Base-by-base conservation (phyloP, 2,888 invertebrate species). In the Cheilosia soror region DNA sequence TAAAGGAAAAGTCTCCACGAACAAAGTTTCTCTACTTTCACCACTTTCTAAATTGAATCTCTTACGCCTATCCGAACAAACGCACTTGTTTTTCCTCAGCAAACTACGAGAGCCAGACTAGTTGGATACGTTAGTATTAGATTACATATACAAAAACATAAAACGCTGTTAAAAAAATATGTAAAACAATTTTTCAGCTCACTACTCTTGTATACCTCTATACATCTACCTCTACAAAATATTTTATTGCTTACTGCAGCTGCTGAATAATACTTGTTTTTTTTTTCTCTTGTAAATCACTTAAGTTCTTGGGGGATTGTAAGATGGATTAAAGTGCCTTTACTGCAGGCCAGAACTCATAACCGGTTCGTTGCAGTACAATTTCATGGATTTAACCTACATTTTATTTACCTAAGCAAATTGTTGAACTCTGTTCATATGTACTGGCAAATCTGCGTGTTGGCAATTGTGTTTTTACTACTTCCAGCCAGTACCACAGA, bases 11-110 rank as follows among this genome's bases (percentile, higher is more conserved):
- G 80, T 85, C 80, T 80, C 84, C 66, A 79, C 72, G 71, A 58
- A 71, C 58, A 44, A 81, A 81, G 81, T 85, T 85, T 85, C 85
- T 85, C 85, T 81, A 85, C 85, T 85, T 85, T 85, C 85, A 85
- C 85, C 85, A 85, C 85, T 85, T 85, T 85, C 85, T 85, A 85
- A 85, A 85, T 85, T 85, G 81, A 85, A 85, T 81, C 81, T 81
- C 76, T 68, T 72, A 77, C 76, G 76, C 76, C 62, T 80, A 66
- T 72, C 63, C 85, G 71, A 79, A 65, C 20, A 72, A 81, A 85
- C 80, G 85, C 85, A 85, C 85, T 85, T 81, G 80, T 76, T 85
- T 85, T 85, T 80, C 80, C 72, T 81, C 81, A 66, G 25, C 85
- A 27, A 81, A 68, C 79, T 69, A 40, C 33, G 15, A 15, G 66